A percentile compares a stretch with the other conserved stretches of the same genome.
Conservation (phyloP, 2,888 invertebrate genomes). For the Ferrisia virgata region DNA sequence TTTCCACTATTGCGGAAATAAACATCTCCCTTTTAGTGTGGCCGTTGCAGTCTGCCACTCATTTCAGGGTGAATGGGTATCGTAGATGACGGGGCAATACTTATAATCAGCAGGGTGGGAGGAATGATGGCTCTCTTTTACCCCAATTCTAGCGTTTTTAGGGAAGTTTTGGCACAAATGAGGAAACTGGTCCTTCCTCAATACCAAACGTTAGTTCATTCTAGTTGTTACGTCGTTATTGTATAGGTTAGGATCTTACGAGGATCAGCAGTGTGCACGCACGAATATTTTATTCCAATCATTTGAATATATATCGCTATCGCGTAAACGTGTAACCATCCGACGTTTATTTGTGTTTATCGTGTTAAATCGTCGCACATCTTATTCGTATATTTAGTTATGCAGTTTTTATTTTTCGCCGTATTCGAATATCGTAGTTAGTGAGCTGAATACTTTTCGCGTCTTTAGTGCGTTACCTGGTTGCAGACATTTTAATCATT, state of each 20-base stretch:
- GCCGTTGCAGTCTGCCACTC: conserved; percentile 23
- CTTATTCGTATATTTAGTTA: neutral
- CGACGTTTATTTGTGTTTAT: neutral
- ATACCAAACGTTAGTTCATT: conserved; percentile 24
- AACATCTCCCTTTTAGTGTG: conserved; percentile 22
- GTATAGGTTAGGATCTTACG: neutral
- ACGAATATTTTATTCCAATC: neutral
- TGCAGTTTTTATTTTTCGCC: neutral
- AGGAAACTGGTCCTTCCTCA: conserved; percentile 42
- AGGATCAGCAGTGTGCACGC: neutral
- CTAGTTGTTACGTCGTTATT: conserved; percentile 8
- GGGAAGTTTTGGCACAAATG: conserved; percentile 44
- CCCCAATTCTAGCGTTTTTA: conserved; percentile 41
- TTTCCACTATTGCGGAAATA: conserved; percentile 28
- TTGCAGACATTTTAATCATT: neutral
- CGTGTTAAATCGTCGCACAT: neutral
- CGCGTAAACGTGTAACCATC: neutral
- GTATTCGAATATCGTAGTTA: neutral
- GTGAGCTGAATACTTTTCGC: neutral
- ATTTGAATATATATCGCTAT: neutral
- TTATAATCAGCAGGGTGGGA: conserved; percentile 20
- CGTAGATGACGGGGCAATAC: conserved; percentile 26
- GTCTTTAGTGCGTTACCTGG: neutral
- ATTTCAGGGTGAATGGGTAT: conserved; percentile 22
- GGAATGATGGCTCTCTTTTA: conserved; percentile 34